Evolutionary conservation across 2,113 vertebrate genomes (phyloP).

Genomic region (Odobenus rosmarus): DNA sequence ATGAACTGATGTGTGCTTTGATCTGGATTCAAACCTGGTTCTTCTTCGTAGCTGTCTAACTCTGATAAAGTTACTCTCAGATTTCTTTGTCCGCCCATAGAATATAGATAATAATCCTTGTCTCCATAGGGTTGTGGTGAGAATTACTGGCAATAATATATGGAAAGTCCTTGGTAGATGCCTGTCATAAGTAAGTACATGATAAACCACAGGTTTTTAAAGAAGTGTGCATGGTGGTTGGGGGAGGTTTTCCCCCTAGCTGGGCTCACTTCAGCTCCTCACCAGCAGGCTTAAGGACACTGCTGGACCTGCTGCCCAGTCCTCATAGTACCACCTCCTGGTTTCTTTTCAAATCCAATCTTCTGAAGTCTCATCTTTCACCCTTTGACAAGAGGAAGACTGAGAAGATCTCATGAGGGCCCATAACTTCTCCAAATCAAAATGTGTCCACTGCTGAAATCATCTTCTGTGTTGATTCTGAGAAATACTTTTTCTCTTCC

Average conservation of each 20-base stretch:
- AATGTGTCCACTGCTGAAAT: background rate
- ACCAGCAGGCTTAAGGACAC: background rate
- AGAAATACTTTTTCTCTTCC: background rate
- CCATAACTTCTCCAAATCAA: background rate
- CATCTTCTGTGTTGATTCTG: background rate
- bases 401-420: background rate
- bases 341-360: background rate
- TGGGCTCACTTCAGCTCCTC: background rate
- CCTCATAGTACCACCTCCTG: background rate
- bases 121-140: background rate
- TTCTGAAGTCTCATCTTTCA: background rate
- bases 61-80: background rate
- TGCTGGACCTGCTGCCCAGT: background rate
- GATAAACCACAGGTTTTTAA: background rate
- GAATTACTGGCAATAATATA: background rate
- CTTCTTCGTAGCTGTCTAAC: background rate
- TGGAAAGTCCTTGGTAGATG: background rate
- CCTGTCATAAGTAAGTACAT: background rate
- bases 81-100: background rate
- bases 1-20: background rate
- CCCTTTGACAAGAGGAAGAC: background rate
- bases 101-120: background rate
- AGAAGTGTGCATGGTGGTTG: background rate
- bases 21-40: background rate
- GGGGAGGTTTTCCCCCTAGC: accelerated